phyloP scores from a whole-genome alignment of 2,113 vertebrate species.

The Gallinago jamesoni region DNA sequence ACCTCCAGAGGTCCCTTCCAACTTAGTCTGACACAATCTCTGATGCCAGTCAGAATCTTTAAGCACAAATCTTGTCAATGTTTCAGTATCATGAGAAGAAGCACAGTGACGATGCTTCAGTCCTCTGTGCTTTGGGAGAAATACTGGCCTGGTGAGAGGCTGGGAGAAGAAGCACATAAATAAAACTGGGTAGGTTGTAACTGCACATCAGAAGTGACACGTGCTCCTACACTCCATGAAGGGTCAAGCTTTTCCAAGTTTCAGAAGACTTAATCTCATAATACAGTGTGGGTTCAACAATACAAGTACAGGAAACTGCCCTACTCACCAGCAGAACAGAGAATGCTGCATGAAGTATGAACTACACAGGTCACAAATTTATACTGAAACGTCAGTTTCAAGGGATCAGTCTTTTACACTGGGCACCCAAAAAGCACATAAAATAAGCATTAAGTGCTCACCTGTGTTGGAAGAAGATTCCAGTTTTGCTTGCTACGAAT shows the following conservation, averaged over 20 bases:
- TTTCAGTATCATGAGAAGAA: background rate
- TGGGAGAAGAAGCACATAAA: background rate
- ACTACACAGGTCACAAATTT: background rate
- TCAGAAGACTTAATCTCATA: background rate
- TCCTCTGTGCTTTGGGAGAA: background rate
- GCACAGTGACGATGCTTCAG: background rate
- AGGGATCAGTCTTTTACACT: background rate
- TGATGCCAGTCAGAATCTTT: background rate
- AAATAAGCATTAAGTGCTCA: constrained; percentile 25
- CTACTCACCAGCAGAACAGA: background rate
- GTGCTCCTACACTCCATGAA: background rate
- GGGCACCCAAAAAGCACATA: background rate
- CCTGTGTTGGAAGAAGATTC: constrained; percentile 95
- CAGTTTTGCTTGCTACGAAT: constrained; percentile 91
- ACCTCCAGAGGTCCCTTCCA: background rate
- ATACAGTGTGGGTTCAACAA: background rate
- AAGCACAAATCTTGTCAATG: background rate
- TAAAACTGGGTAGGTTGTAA: background rate
- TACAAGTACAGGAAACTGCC: background rate
- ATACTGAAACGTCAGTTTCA: background rate
- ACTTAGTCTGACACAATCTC: background rate
- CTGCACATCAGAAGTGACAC: fast-evolving
- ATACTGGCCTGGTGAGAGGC: background rate
- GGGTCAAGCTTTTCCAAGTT: background rate
- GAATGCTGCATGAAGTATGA: background rate